Percentiles rank a stretch among this genome's conserved stretches.
These are phyloP conservation scores for Papilio protenor DNA, from an alignment of 2,888 invertebrate species.

Conservation along the genomic window DNA sequence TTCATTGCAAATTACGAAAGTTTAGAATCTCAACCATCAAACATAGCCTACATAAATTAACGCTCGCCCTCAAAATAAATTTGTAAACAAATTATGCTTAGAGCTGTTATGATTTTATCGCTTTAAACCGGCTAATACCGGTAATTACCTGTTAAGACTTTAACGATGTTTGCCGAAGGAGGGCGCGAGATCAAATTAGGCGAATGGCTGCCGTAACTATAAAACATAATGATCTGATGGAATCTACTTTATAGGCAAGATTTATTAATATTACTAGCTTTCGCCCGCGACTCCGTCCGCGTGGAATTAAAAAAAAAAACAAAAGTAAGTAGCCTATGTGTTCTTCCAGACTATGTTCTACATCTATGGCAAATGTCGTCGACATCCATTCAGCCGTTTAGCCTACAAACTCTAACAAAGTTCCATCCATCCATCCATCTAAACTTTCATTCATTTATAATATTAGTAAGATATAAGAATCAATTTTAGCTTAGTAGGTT, in stretches of 20 bases:
- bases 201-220: neutral
- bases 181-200: slow-evolving; percentile 20
- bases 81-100: slow-evolving; percentile 31
- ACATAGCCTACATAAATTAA: slow-evolving; percentile 12
- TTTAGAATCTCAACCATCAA: neutral
- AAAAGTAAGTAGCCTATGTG: too few species aligned
- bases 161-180: slow-evolving; percentile 20
- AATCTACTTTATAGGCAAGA: slow-evolving; percentile 1
- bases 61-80: slow-evolving; percentile 15
- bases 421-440: too few species aligned
- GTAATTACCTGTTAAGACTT: slow-evolving; percentile 37
- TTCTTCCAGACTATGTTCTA: too few species aligned
- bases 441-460: too few species aligned
- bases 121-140: slow-evolving; percentile 5
- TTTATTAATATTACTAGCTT: slow-evolving; percentile 1
- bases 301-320: too few species aligned
- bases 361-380: too few species aligned
- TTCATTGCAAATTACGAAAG: neutral
- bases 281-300: too few species aligned
- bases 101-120: slow-evolving; percentile 34
- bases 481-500: too few species aligned
- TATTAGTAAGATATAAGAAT: too few species aligned
- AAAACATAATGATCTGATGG: neutral
- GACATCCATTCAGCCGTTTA: too few species aligned
- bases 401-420: too few species aligned